A percentile compares a stretch with the other conserved stretches of the same genome.
Conservation (phyloP, 2,113 vertebrate genomes). For the Todiramphus chloris region DNA sequence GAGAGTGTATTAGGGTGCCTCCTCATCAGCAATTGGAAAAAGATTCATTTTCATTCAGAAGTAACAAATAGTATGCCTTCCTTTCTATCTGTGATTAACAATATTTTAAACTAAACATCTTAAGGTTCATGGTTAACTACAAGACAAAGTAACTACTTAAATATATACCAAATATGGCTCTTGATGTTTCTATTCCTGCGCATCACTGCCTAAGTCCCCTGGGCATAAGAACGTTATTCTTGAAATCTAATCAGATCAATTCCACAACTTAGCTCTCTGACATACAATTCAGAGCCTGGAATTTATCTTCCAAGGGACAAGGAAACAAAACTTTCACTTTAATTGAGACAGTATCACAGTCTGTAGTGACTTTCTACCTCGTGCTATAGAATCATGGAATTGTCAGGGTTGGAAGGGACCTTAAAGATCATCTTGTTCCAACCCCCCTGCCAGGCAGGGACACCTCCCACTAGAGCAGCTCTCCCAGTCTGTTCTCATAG, state of each 20-base stretch:
- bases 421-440: no score
- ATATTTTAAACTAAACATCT: not conserved
- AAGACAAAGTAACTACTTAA: not conserved
- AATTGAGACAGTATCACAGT: no score
- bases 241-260: not conserved
- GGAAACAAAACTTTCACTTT: not conserved
- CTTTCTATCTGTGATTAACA: not conserved
- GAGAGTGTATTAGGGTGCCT: rapidly evolving
- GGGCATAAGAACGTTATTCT: not conserved
- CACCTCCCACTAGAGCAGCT: no score
- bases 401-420: no score
- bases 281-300: not conserved
- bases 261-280: not conserved
- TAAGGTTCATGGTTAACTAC: not conserved
- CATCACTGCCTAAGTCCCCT: not conserved
- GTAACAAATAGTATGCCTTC: not conserved
- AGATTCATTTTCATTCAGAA: not conserved
- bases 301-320: not conserved
- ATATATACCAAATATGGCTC: not conserved
- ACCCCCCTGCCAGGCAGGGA: no score
- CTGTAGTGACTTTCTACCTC: not conserved
- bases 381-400: not conserved
- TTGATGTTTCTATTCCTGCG: not conserved
- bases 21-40: not conserved
- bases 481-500: no score